Percentiles rank a stretch among this genome's conserved stretches.
These are phyloP conservation scores for Nipponia nippon DNA, from an alignment of 2,113 vertebrate genomes.

Conservation along the genomic window DNA sequence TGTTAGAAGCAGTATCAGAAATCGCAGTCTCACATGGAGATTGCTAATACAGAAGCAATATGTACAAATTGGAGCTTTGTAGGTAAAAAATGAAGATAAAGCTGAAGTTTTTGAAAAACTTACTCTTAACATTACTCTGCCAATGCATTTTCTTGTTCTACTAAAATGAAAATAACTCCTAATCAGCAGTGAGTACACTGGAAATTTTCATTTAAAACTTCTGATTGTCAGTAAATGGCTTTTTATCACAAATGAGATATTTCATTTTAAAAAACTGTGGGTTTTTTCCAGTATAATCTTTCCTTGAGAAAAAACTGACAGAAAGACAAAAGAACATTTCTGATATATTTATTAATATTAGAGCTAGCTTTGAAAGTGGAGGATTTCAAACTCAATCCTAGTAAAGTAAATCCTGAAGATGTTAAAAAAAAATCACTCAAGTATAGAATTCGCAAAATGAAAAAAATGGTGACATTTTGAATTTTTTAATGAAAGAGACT, in stretches of 20 bases:
- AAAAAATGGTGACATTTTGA: neutral
- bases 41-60: neutral
- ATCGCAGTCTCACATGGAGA: neutral
- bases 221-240: neutral
- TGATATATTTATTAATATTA: neutral
- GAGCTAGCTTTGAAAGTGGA: neutral
- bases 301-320: neutral
- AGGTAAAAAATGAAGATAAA: neutral
- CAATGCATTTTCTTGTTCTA: neutral
- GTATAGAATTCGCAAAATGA: neutral
- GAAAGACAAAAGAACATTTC: neutral
- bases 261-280: fast-evolving
- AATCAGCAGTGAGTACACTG: neutral
- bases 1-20: neutral
- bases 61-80: neutral
- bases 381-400: neutral
- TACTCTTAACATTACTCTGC: neutral
- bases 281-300: neutral
- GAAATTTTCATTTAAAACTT: neutral
- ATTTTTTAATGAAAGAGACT: neutral
- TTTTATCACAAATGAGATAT: neutral
- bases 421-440: neutral
- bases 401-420: neutral
- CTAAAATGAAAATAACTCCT: neutral
- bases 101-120: neutral